phyloP scores from a whole-genome alignment of 2,888 invertebrate genomes.

The Itoplectis maculator region DNA sequence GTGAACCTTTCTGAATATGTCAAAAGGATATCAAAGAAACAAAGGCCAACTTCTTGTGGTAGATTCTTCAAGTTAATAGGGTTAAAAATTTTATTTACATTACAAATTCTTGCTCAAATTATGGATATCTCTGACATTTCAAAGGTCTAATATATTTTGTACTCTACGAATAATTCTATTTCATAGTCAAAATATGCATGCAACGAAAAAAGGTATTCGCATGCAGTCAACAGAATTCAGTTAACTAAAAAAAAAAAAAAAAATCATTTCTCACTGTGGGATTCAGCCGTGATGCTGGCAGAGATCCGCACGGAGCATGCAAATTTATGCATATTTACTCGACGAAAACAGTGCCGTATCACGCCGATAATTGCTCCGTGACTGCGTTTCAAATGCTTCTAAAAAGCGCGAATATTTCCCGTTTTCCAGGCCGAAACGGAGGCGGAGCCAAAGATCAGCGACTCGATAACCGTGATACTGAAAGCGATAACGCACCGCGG shows the following conservation, averaged over 20 bases:
- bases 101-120: background rate
- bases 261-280: too few relatives aligned
- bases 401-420: background rate
- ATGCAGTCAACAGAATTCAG: too few relatives aligned
- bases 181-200: background rate
- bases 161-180: background rate
- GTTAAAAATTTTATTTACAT: conserved; percentile 8
- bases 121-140: conserved; percentile 40
- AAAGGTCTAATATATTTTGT: conserved; percentile 40
- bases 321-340: background rate
- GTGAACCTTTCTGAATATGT: conserved; percentile 30
- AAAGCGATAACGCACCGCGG: conserved; percentile 75
- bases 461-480: conserved; percentile 70
- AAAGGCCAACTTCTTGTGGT: conserved; percentile 4
- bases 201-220: background rate
- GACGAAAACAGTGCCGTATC: background rate
- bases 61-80: background rate
- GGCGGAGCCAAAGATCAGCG: conserved; percentile 71
- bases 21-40: conserved; percentile 7
- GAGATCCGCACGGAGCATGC: background rate
- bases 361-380: background rate
- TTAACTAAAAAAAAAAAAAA: too few relatives aligned
- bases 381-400: background rate
- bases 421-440: background rate
- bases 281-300: background rate